phyloP scores from a whole-genome alignment of 2,113 vertebrate genomes.

The Tachysurus vachellii region DNA sequence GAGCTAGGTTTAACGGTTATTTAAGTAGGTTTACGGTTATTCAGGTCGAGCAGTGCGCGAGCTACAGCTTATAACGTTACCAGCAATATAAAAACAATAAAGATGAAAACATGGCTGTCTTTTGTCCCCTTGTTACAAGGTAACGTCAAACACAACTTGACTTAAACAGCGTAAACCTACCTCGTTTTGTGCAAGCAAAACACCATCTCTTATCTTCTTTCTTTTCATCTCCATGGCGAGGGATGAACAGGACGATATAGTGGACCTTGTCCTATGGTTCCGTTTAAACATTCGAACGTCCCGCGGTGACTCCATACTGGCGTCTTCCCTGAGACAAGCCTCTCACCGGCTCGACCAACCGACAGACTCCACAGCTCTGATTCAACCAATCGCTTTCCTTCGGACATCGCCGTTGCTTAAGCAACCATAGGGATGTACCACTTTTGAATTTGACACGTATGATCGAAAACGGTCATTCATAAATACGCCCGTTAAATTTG shows the following conservation, averaged over 20 bases:
- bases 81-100: neutral
- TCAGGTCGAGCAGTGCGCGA: neutral
- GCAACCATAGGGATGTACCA: slow-evolving; percentile 55
- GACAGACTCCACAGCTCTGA: neutral
- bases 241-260: slow-evolving; percentile 66
- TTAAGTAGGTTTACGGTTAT: too few relatives aligned
- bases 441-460: slow-evolving; percentile 56
- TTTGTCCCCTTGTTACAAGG: neutral
- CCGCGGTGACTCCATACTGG: slow-evolving; percentile 70
- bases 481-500: neutral
- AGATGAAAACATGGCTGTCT: neutral
- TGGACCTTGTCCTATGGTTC: slow-evolving; percentile 51
- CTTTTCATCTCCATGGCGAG: slow-evolving; percentile 78
- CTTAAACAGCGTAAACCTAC: slow-evolving; percentile 48
- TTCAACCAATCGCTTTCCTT: neutral
- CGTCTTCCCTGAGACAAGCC: slow-evolving; percentile 41
- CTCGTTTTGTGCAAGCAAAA: slow-evolving; percentile 67
- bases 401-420: slow-evolving; percentile 37
- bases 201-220: slow-evolving; percentile 73
- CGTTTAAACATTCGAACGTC: slow-evolving; percentile 72
- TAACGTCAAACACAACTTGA: neutral
- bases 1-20: too few relatives aligned
- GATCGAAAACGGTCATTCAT: neutral
- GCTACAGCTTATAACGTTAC: neutral
- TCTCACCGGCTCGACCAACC: slow-evolving; percentile 36